Evolutionary conservation across 2,797 vertebrate genomes (phyloP).

Genomic region (Poliocrania exsul): DNA sequence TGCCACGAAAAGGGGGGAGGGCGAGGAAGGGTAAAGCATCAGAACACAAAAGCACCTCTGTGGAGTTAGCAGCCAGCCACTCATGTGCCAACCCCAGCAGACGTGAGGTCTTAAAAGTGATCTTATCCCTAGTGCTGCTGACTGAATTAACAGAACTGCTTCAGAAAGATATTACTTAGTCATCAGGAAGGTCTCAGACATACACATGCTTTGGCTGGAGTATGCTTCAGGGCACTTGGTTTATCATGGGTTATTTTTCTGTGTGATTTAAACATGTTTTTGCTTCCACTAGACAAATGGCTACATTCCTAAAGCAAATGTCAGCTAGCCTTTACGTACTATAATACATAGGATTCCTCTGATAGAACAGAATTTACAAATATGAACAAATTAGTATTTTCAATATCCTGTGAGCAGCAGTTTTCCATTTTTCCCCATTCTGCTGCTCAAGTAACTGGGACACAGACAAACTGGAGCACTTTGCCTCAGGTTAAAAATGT

Average conservation of each 20-base stretch:
- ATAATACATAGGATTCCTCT: neutral
- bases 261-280: constrained; percentile 2
- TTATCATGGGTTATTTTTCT: constrained; percentile 28
- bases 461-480: constrained; percentile 27
- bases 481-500: constrained; percentile 57
- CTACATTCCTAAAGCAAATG: neutral
- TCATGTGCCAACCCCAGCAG: constrained; percentile 50
- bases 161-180: neutral
- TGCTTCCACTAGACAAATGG: constrained; percentile 18
- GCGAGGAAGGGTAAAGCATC: constrained; percentile 14
- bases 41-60: constrained; percentile 75
- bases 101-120: constrained; percentile 38
- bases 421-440: constrained; percentile 7
- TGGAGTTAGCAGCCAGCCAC: constrained; percentile 36
- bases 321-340: neutral
- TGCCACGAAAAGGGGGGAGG: neutral
- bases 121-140: constrained; percentile 22
- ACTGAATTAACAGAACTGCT: constrained; percentile 32
- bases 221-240: constrained; percentile 17
- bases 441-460: constrained; percentile 28
- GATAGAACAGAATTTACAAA: neutral
- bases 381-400: constrained; percentile 14
- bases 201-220: constrained; percentile 3
- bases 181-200: neutral
- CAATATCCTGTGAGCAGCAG: neutral